Percentiles rank a stretch among this genome's conserved stretches.
phyloP scores from a whole-genome alignment of 2,888 invertebrate species.

The Ectemnius cavifrons region DNA sequence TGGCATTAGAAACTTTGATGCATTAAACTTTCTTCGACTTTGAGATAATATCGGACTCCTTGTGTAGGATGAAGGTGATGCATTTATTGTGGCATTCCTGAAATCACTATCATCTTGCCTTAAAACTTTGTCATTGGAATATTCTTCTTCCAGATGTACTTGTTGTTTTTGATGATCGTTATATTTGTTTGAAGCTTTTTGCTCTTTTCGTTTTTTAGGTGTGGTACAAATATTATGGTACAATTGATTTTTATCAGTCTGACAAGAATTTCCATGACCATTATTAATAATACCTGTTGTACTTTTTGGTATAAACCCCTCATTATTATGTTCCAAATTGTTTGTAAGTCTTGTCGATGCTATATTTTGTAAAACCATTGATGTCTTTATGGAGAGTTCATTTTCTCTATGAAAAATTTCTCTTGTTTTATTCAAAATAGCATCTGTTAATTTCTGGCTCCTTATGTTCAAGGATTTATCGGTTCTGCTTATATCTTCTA shows the following conservation, averaged over 20 bases:
- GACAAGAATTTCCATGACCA: background rate
- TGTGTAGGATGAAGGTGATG: background rate
- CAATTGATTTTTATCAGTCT: background rate
- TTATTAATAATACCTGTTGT: no score
- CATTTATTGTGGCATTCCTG: background rate
- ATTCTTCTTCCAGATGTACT: slow-evolving; percentile 24
- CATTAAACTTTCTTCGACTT: slow-evolving; percentile 29
- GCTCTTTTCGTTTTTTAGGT: slow-evolving; percentile 10
- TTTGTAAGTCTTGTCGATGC: no score
- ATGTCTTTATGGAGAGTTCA: slow-evolving; percentile 57
- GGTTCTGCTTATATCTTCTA: slow-evolving; percentile 45
- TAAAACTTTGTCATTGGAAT: background rate
- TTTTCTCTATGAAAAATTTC: slow-evolving; percentile 61
- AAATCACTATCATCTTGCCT: background rate
- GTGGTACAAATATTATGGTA: slow-evolving; percentile 21
- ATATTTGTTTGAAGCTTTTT: background rate
- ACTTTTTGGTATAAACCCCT: no score
- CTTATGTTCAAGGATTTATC: slow-evolving; percentile 54
- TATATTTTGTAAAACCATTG: no score
- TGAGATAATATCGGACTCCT: slow-evolving; percentile 52
- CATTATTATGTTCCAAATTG: no score
- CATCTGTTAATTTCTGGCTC: slow-evolving; percentile 60
- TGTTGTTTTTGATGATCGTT: slow-evolving; percentile 18
- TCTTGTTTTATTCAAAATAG: slow-evolving; percentile 66
- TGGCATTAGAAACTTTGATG: slow-evolving; percentile 3